phyloP scores from a whole-genome alignment of 1,140 invertebrate genomes.

The Schlechtendalia chinensis region DNA sequence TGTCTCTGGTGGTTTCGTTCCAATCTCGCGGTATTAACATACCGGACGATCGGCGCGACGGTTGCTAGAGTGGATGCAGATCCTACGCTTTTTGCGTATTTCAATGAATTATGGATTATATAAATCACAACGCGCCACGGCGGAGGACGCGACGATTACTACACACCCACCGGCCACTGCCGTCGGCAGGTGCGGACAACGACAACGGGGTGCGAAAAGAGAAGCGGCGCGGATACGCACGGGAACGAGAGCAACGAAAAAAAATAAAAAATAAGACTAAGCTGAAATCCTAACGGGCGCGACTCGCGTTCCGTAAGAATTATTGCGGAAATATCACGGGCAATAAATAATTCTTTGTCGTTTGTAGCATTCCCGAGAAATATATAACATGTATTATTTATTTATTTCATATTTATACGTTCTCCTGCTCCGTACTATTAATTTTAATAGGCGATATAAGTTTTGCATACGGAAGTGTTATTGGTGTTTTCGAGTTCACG shows the following conservation, averaged over 20 bases:
- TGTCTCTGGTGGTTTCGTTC: too few relatives aligned
- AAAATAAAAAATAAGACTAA: neutral
- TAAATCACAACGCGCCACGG: slow-evolving; percentile 12
- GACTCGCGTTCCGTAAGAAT: slow-evolving; percentile 28
- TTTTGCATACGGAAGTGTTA: too few relatives aligned
- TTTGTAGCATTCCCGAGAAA: neutral
- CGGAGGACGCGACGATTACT: neutral
- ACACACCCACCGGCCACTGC: neutral
- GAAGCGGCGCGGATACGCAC: too few relatives aligned
- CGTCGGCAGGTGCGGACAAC: neutral
- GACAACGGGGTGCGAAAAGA: too few relatives aligned
- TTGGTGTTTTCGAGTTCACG: too few relatives aligned
- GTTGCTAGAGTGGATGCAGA: neutral
- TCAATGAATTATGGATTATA: slow-evolving; percentile 42
- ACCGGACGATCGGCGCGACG: neutral
- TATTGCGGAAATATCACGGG: slow-evolving; percentile 23
- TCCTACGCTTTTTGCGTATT: slow-evolving; percentile 12
- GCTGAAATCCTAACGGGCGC: neutral
- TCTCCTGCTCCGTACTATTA: too few relatives aligned
- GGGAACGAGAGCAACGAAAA: neutral
- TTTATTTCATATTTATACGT: too few relatives aligned
- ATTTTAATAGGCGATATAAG: too few relatives aligned
- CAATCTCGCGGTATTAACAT: too few relatives aligned
- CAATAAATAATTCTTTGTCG: slow-evolving; percentile 43
- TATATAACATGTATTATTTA: neutral